Conservation (phyloP, 2,797 vertebrate species). For the Oreochromis grahami region DNA sequence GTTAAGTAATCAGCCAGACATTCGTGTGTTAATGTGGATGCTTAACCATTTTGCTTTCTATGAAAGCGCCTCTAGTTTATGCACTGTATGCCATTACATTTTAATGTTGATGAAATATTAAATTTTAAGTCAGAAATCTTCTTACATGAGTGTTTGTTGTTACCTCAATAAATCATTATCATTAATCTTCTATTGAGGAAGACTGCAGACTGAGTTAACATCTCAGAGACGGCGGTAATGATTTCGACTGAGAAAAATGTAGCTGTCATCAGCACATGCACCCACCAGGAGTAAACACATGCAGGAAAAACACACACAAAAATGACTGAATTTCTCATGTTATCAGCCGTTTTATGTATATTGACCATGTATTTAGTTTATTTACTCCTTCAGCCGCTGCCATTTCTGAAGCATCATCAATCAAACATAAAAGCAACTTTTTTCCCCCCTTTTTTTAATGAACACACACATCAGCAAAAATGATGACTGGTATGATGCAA, state of each 20-base stretch:
- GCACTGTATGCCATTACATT: slow-evolving; percentile 14
- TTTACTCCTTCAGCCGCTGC: slow-evolving; percentile 22
- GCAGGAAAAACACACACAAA: not conserved
- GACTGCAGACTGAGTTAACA: slow-evolving; percentile 16
- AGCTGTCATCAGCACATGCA: slow-evolving; percentile 45
- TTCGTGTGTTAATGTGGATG: slow-evolving; percentile 7
- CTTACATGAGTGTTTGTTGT: slow-evolving; percentile 58
- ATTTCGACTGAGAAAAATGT: slow-evolving; percentile 46
- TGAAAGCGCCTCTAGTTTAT: not conserved
- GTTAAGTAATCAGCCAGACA: slow-evolving; percentile 12
- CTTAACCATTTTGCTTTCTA: not conserved
- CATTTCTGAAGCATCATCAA: slow-evolving; percentile 5
- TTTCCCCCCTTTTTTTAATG: not conserved
- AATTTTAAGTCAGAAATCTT: slow-evolving; percentile 53
- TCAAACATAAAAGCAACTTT: slow-evolving; percentile 27
- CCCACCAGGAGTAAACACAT: slow-evolving; percentile 21
- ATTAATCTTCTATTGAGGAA: slow-evolving; percentile 63
- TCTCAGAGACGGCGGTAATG: slow-evolving; percentile 52
- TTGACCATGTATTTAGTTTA: slow-evolving; percentile 36
- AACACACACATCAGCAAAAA: slow-evolving; percentile 28
- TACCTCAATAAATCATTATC: slow-evolving; percentile 67
- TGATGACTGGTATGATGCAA: slow-evolving; percentile 45
- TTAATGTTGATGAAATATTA: slow-evolving; percentile 59
- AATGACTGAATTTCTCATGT: slow-evolving; percentile 3
- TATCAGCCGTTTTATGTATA: slow-evolving; percentile 30